Percentiles rank a stretch among this genome's conserved stretches.
Conservation (phyloP, 2,888 invertebrate genomes). For the Shargacucullia verbasci region DNA sequence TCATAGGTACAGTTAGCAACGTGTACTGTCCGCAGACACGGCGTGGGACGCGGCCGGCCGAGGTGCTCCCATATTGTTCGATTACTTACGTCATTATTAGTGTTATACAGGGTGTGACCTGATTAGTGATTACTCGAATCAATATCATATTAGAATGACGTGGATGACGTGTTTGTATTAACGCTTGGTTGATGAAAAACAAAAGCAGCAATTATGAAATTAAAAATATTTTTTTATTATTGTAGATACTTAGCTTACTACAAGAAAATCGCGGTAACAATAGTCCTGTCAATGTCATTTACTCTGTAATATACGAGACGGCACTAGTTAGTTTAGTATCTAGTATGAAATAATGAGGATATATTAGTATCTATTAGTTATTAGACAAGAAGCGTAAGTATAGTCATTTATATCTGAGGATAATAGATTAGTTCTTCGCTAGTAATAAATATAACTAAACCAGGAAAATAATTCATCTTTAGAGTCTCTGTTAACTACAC, state of each 20-base stretch:
- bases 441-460: conserved; percentile 23
- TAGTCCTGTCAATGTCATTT: too few relatives aligned
- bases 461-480: conserved; percentile 11
- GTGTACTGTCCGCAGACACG: conserved; percentile 47
- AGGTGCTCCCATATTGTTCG: conserved; percentile 69
- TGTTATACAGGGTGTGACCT: conserved; percentile 50
- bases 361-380: conserved; percentile 29
- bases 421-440: conserved; percentile 17
- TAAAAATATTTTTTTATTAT: too few relatives aligned
- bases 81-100: conserved; percentile 66
- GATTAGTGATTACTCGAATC: too few relatives aligned
- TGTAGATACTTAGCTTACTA: too few relatives aligned
- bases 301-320: too few relatives aligned
- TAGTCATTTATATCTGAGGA: conserved; percentile 20
- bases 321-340: too few relatives aligned
- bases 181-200: too few relatives aligned
- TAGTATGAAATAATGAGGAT: conserved; percentile 3
- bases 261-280: too few relatives aligned
- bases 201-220: too few relatives aligned
- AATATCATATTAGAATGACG: too few relatives aligned
- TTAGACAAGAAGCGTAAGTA: conserved; percentile 5
- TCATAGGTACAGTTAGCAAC: conserved; percentile 28
- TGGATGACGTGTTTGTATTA: too few relatives aligned
- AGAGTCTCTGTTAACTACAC: neutral
- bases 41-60: conserved; percentile 61